Base-by-base conservation (phyloP, 2,797 vertebrate species). In the Strix occidentalis region DNA sequence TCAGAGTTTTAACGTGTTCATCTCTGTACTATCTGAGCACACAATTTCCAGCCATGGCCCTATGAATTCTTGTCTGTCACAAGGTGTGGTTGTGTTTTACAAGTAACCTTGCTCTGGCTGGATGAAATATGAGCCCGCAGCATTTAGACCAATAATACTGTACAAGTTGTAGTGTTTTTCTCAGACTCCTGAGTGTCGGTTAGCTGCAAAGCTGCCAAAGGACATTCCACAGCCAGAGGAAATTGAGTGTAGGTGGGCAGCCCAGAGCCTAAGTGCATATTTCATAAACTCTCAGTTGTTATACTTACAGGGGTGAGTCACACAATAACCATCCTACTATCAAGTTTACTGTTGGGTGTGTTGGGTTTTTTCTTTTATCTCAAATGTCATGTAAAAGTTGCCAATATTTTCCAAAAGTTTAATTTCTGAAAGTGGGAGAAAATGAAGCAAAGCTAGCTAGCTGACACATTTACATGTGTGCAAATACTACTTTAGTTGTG, bases 191-290 rank as follows among this genome's bases (percentile, higher is more conserved):
- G 57, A 13, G 86, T 94, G 93, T 72, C 28, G 1, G 81, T 93
- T 87, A 92, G 88, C 88, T 90, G 89, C 78, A 77, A 83, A 35
- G 50, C 84, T 96, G 94, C 95, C 96, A 95, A 92, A 93, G 94
- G 87, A 96, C 93, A 95, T 97, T 96, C 93, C 95, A 89, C 66
- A 94, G 81, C 78, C 71, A 78, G 72, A 95, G 86, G 86, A 96
- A 96, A 95, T 63, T 39, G 76, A 95, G 84, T 85, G 95, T 95
- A 96, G 90, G 95, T 95, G 96, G 89, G 86, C 71, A 93, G 84
- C 68, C 57, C 57, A 72, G 71, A 96, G 57, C 76, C 63, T 86
- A 69, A 89, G 81, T 89, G 50, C 72, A 54, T 91, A 72, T 51
- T 95, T 94, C 69, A 78, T 78, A 81, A 94, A 91, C 63, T 89